Conservation (phyloP, 2,113 vertebrate genomes). For the Eurypyga helias region DNA sequence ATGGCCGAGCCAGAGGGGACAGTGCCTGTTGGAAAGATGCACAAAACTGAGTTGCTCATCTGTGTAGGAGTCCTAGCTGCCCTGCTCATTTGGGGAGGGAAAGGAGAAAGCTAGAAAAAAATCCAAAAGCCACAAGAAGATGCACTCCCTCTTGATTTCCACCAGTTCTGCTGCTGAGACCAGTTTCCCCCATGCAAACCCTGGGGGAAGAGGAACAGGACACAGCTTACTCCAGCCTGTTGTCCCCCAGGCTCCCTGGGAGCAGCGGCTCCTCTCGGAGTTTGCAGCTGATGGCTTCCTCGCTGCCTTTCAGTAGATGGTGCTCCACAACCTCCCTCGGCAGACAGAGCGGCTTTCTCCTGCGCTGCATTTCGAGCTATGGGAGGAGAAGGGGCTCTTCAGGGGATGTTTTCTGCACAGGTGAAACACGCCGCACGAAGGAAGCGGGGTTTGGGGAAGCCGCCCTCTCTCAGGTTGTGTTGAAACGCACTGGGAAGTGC, state of each 20-base stretch:
- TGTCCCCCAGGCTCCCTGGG: neutral
- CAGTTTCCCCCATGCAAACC: neutral
- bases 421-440: neutral
- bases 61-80: fast-evolving
- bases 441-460: neutral
- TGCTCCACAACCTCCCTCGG: neutral
- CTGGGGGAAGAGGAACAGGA: neutral
- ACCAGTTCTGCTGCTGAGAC: neutral
- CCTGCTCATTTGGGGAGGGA: neutral
- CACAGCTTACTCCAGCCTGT: neutral
- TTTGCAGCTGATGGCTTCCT: neutral
- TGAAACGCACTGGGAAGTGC: neutral
- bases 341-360: fast-evolving
- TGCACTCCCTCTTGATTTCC: neutral
- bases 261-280: neutral
- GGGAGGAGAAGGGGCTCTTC: neutral
- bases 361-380: fast-evolving
- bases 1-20: neutral
- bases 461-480: fast-evolving
- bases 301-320: constrained; percentile 34
- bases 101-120: neutral
- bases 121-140: neutral
- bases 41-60: neutral
- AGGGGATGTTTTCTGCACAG: neutral
- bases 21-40: neutral